Conservation (phyloP, 2,113 vertebrate genomes). For the Microcebus lehilahytsara region DNA sequence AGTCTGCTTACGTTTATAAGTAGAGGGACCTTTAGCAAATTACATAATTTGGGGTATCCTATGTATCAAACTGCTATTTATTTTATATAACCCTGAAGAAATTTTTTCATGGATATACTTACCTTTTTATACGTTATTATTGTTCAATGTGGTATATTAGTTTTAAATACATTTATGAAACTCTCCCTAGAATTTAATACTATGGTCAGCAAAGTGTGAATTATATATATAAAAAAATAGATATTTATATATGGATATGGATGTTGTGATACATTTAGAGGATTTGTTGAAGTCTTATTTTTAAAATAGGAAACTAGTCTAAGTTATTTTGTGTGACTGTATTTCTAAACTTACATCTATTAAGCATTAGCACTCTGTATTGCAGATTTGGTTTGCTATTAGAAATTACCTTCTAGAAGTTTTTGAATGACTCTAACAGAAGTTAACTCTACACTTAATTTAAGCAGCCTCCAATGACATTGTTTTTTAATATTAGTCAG, state of each 20-base stretch:
- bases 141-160: not conserved
- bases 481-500: slow-evolving; percentile 83
- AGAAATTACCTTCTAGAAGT: slow-evolving; percentile 36
- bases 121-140: not conserved
- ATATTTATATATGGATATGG: not conserved
- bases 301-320: not conserved
- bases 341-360: not conserved
- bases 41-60: not conserved
- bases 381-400: not conserved
- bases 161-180: not conserved
- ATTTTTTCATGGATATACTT: not conserved
- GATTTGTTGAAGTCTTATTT: slow-evolving; percentile 24
- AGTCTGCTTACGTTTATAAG: not conserved
- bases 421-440: slow-evolving; percentile 64
- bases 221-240: not conserved
- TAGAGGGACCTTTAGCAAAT: not conserved
- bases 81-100: not conserved
- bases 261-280: not conserved
- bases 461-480: slow-evolving; percentile 77
- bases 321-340: not conserved
- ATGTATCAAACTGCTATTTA: not conserved
- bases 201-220: not conserved
- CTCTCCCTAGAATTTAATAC: not conserved
- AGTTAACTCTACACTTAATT: slow-evolving; percentile 81
- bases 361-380: not conserved